Conservation (phyloP, 2,888 invertebrate species). For the Vesta saturnalis region DNA sequence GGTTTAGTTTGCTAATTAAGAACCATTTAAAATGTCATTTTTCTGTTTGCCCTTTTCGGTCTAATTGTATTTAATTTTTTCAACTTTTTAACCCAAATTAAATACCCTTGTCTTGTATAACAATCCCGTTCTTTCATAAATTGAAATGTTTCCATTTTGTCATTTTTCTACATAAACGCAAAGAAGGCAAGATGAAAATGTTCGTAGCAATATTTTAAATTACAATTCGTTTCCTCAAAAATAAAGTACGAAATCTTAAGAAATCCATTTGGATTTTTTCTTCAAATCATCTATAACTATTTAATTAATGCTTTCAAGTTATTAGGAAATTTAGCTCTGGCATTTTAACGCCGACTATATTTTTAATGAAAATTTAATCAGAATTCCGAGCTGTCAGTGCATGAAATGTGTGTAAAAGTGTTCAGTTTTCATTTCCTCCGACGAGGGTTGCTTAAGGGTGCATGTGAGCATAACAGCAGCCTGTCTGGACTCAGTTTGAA, state of each 20-base stretch:
- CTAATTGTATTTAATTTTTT: constrained; percentile 56
- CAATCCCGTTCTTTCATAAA: constrained; percentile 14
- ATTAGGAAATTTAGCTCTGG: constrained; percentile 39
- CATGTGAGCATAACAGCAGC: constrained; percentile 47
- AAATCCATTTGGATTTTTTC: constrained; percentile 9
- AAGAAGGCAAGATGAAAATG: not conserved
- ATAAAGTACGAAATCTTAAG: not conserved
- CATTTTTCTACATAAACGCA: not conserved
- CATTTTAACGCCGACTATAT: constrained; percentile 51
- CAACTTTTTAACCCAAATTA: constrained; percentile 48
- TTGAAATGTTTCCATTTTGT: constrained; percentile 8
- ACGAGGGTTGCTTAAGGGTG: constrained; percentile 55
- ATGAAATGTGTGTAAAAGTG: constrained; percentile 54
- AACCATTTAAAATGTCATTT: constrained; percentile 64
- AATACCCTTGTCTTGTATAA: constrained; percentile 39
- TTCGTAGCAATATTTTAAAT: not conserved
- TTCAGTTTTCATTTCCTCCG: constrained; percentile 54
- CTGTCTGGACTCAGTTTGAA: constrained; percentile 45
- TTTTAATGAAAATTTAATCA: constrained; percentile 59
- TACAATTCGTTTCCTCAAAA: no score
- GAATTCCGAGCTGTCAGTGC: constrained; percentile 54
- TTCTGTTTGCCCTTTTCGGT: constrained; percentile 55
- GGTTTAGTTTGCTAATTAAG: constrained; percentile 64
- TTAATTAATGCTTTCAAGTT: constrained; percentile 42
- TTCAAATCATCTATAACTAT: constrained; percentile 38